These are phyloP conservation scores for Hemiscyllium ocellatum DNA, from an alignment of 2,113 vertebrate species.

Conservation along the genomic window DNA sequence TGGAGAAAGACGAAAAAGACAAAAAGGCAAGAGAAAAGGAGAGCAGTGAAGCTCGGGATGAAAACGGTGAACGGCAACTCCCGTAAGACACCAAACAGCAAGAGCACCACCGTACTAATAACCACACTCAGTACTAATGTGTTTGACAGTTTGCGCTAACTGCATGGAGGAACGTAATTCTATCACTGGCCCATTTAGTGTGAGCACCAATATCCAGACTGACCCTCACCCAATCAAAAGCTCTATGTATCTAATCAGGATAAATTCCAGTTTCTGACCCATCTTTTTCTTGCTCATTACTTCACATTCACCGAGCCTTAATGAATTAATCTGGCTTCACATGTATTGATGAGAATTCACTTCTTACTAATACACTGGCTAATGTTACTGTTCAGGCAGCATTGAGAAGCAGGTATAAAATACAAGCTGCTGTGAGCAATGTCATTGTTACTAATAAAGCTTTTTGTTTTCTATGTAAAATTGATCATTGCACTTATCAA, in stretches of 20 bases:
- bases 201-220: neutral
- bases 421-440: neutral
- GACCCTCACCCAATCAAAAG: neutral
- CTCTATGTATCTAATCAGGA: neutral
- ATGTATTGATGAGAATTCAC: neutral
- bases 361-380: neutral
- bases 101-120: slow-evolving; percentile 55
- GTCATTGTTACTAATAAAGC: neutral
- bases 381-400: neutral
- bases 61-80: slow-evolving; percentile 68
- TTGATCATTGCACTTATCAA: neutral
- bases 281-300: neutral
- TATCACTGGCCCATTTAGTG: neutral
- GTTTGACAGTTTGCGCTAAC: slow-evolving; percentile 37
- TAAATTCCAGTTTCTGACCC: neutral
- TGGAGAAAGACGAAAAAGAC: slow-evolving; percentile 66
- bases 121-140: slow-evolving; percentile 58
- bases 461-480: neutral
- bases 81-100: slow-evolving; percentile 67
- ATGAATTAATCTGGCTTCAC: neutral
- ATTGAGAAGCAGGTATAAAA: neutral
- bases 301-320: neutral
- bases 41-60: slow-evolving; percentile 60
- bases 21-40: slow-evolving; percentile 63
- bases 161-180: neutral